Conservation (phyloP, 37 sponge, comb jelly and placozoan species). For the Amphimedon queenslandica region DNA sequence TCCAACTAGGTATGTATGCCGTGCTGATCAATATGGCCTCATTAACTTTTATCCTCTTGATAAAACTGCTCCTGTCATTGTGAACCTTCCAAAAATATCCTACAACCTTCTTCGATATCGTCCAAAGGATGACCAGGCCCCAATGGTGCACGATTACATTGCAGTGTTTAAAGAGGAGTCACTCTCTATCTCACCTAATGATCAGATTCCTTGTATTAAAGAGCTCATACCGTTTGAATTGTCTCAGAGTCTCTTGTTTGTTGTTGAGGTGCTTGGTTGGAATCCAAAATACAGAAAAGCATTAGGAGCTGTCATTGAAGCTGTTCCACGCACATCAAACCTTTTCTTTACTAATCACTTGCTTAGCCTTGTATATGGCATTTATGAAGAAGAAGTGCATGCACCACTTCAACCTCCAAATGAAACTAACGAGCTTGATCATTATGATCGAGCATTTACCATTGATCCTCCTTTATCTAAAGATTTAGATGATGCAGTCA, state of each 20-base stretch:
- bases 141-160: neutral
- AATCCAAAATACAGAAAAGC: constrained; percentile 7
- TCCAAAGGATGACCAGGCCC: neutral
- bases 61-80: constrained; percentile 35
- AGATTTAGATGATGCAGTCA: constrained; percentile 70
- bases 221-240: constrained; percentile 42
- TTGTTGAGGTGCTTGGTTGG: constrained; percentile 48
- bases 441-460: constrained; percentile 34
- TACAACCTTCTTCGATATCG: neutral
- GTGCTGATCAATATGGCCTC: constrained; percentile 31
- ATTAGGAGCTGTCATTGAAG: constrained; percentile 17
- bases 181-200: neutral
- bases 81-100: constrained; percentile 62
- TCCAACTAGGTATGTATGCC: constrained; percentile 30
- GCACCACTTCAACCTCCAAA: neutral
- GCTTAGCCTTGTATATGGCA: constrained; percentile 18
- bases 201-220: constrained; percentile 35
- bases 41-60: constrained; percentile 56
- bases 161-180: constrained; percentile 44
- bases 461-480: constrained; percentile 65
- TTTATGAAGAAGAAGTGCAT: constrained; percentile 3
- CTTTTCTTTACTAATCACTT: constrained; percentile 43
- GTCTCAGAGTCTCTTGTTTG: constrained; percentile 49
- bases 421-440: neutral
- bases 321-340: constrained; percentile 1